These are phyloP conservation scores for Pyralis farinalis DNA, from an alignment of 2,888 invertebrate genomes.

Conservation along the genomic window DNA sequence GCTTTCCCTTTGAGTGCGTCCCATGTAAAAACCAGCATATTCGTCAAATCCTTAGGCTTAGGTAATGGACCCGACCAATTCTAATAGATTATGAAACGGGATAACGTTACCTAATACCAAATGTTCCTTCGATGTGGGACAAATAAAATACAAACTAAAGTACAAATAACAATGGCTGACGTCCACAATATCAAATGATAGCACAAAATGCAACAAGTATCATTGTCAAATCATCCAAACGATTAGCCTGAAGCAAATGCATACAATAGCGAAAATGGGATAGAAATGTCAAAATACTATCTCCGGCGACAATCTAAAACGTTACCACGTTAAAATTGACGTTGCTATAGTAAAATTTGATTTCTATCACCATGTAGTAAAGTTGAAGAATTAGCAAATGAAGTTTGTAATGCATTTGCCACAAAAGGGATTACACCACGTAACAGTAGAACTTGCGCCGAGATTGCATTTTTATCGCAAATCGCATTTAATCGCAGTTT, in stretches of 20 bases:
- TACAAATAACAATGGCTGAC: slow-evolving; percentile 16
- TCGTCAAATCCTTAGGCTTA: too few relatives aligned
- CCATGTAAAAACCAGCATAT: too few relatives aligned
- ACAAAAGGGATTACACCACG: slow-evolving; percentile 47
- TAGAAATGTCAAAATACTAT: slow-evolving; percentile 79
- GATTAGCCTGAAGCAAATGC: slow-evolving; percentile 58
- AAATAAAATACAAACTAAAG: too few relatives aligned
- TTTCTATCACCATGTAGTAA: slow-evolving; percentile 11
- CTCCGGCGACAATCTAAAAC: slow-evolving; percentile 56
- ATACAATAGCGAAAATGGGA: slow-evolving; percentile 67
- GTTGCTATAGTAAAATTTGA: slow-evolving; percentile 9
- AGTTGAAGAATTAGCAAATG: not conserved
- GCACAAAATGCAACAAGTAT: slow-evolving; percentile 20
- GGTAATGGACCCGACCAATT: too few relatives aligned
- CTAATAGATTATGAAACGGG: too few relatives aligned
- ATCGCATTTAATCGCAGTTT: slow-evolving; percentile 40
- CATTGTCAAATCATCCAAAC: slow-evolving; percentile 49
- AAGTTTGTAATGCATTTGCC: slow-evolving; percentile 14
- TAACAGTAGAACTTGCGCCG: slow-evolving; percentile 71
- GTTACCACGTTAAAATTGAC: slow-evolving; percentile 15
- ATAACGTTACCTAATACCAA: too few relatives aligned
- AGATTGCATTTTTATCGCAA: slow-evolving; percentile 43
- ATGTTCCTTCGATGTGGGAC: too few relatives aligned
- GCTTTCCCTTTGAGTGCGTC: too few relatives aligned
- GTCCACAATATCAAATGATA: slow-evolving; percentile 9